Percentiles rank a stretch among this genome's conserved stretches.
Evolutionary conservation across 2,113 vertebrate genomes (phyloP).

Genomic region (Sus scrofa): T2T-Sscrofa CM000818.6:130798501-130799000

Average conservation of each 20-base stretch:
- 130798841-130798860: neutral
- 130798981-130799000: neutral
- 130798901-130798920: neutral
- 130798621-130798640: fast-evolving
- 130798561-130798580: neutral
- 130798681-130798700: neutral
- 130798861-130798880: neutral
- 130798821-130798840: neutral
- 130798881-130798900: neutral
- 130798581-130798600: neutral
- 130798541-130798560: neutral
- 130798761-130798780: too few species aligned
- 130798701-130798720: fast-evolving
- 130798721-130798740: fast-evolving
- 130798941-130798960: neutral
- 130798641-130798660: neutral
- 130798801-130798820: neutral
- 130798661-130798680: neutral
- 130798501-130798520: fast-evolving
- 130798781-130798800: fast-evolving
- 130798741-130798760: neutral
- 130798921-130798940: neutral
- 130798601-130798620: neutral
- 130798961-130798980: neutral
- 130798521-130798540: neutral